Conservation (phyloP, 92 coral and sea anemone species). For the Porites lobata region DNA sequence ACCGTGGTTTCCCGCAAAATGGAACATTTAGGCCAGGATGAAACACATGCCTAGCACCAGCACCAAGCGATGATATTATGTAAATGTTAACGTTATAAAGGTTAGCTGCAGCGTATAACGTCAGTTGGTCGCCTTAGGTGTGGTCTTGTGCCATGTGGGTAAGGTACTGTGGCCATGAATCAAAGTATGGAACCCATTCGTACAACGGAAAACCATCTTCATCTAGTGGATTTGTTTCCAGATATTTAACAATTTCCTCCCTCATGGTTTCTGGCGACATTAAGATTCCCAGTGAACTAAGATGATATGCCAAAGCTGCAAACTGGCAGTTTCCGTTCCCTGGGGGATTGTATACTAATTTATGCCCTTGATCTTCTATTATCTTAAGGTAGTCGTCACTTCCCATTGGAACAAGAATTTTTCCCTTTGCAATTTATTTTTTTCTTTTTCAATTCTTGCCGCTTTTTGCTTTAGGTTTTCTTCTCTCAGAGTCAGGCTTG, state of each 20-base stretch:
- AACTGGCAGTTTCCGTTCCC: slow-evolving; percentile 69
- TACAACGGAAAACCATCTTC: slow-evolving; percentile 45
- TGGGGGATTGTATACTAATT: slow-evolving; percentile 24
- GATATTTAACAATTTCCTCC: slow-evolving; percentile 37
- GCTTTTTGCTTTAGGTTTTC: too few relatives aligned
- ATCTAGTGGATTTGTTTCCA: slow-evolving; percentile 40
- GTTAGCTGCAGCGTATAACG: slow-evolving; percentile 54
- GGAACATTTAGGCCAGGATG: neutral
- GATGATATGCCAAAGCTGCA: slow-evolving; percentile 42
- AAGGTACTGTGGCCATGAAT: slow-evolving; percentile 22
- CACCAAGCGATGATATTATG: slow-evolving; percentile 43
- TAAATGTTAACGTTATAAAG: slow-evolving; percentile 29
- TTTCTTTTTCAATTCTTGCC: too few relatives aligned
- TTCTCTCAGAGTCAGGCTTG: too few relatives aligned
- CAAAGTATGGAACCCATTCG: neutral
- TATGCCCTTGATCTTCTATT: too few relatives aligned
- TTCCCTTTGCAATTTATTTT: too few relatives aligned
- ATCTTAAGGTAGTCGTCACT: too few relatives aligned
- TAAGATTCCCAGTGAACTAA: slow-evolving; percentile 25
- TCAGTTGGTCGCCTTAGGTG: slow-evolving; percentile 49
- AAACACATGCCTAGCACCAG: slow-evolving; percentile 45
- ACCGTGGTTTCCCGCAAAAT: too few relatives aligned
- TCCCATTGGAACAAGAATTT: too few relatives aligned
- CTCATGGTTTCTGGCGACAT: slow-evolving; percentile 54
- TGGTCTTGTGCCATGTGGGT: neutral